Evolutionary conservation across 2,797 vertebrate species (phyloP).

Genomic region (Myotis daubentonii): DNA sequence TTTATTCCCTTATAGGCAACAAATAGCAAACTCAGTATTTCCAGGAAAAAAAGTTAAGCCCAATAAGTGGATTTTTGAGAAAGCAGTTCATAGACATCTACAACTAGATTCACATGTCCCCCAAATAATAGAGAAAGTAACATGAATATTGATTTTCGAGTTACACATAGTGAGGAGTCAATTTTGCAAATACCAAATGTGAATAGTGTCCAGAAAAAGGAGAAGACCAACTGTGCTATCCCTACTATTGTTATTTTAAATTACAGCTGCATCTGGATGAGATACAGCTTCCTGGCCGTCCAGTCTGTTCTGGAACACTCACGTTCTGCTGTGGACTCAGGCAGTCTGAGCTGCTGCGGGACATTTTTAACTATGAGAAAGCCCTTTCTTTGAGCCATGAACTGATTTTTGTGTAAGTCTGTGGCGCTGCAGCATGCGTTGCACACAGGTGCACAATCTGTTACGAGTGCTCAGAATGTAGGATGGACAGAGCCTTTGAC

Average conservation of each 20-base stretch:
- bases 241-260: conserved; percentile 71
- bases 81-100: not conserved
- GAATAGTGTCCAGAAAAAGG: conserved; percentile 33
- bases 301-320: too few species aligned
- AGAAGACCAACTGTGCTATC: conserved; percentile 71
- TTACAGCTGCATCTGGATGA: conserved; percentile 75
- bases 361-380: not conserved
- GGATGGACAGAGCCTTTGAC: not conserved
- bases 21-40: not conserved
- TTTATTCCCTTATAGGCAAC: not conserved
- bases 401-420: not conserved
- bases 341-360: not conserved
- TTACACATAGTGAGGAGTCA: not conserved
- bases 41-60: not conserved
- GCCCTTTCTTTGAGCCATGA: not conserved
- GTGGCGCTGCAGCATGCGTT: not conserved
- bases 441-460: not conserved
- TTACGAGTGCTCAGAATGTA: not conserved
- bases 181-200: not conserved
- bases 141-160: not conserved
- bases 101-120: not conserved
- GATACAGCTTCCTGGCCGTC: conserved; percentile 33
- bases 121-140: not conserved
- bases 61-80: not conserved
- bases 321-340: not conserved